phyloP scores from a whole-genome alignment of 2,888 invertebrate species.

The Tenthredo notha region DNA sequence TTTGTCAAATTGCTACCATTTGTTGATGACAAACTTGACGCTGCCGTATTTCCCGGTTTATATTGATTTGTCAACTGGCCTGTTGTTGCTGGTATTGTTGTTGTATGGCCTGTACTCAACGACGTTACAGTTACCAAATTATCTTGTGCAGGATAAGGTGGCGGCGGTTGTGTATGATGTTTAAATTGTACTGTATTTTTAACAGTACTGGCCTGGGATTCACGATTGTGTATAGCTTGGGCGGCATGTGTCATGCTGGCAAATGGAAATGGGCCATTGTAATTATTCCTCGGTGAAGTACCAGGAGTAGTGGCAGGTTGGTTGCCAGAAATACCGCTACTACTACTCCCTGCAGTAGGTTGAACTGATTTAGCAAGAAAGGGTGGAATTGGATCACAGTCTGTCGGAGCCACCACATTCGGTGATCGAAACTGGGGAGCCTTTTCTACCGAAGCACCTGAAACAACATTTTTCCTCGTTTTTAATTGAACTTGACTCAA shows the following conservation, averaged over 20 bases:
- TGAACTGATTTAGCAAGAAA: constrained; percentile 73
- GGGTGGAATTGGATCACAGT: constrained; percentile 82
- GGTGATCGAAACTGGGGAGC: constrained; percentile 86
- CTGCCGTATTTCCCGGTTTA: constrained; percentile 69
- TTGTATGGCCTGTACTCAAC: constrained; percentile 70
- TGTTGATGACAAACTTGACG: constrained; percentile 72
- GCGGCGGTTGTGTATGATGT: constrained; percentile 77
- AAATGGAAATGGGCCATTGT: constrained; percentile 88
- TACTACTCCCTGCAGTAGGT: constrained; percentile 67
- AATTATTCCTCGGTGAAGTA: constrained; percentile 75
- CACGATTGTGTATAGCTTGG: constrained; percentile 90
- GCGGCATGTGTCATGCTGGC: constrained; percentile 94
- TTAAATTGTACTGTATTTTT: constrained; percentile 71
- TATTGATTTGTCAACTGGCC: constrained; percentile 69
- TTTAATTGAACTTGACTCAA: background rate
- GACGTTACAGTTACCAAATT: constrained; percentile 73
- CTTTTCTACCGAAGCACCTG: constrained; percentile 75
- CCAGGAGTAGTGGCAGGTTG: constrained; percentile 75
- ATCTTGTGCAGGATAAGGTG: constrained; percentile 78
- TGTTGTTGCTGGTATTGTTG: constrained; percentile 70
- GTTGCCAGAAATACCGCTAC: constrained; percentile 65
- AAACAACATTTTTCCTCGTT: constrained; percentile 57
- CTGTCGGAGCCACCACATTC: constrained; percentile 93
- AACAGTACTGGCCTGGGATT: constrained; percentile 72
- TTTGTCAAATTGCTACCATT: constrained; percentile 63